Conservation (phyloP, 2,888 invertebrate species). For the Noctua fimbriata region DNA sequence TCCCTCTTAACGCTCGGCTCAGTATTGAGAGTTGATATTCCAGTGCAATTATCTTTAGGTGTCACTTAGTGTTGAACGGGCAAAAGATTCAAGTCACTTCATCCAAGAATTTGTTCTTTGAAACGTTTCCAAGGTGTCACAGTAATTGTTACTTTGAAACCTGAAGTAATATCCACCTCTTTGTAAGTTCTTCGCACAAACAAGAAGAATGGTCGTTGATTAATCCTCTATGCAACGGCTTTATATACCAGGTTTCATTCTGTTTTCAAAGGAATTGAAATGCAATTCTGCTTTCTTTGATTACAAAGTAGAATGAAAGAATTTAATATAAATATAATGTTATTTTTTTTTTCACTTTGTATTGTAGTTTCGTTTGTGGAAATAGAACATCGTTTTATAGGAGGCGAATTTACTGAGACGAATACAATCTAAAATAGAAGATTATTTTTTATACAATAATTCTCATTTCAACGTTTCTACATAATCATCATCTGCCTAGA, state of each 20-base stretch:
- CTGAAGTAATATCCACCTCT: conserved; percentile 39
- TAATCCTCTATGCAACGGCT: conserved; percentile 41
- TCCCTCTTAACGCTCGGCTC: neutral
- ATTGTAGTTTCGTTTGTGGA: conserved; percentile 18
- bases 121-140: conserved; percentile 19
- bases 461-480: neutral
- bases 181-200: conserved; percentile 47
- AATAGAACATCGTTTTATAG: neutral
- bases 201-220: conserved; percentile 41
- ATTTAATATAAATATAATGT: conserved; percentile 28
- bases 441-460: neutral
- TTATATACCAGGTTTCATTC: conserved; percentile 26
- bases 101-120: conserved; percentile 18
- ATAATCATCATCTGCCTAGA: neutral
- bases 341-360: neutral
- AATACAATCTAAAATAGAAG: neutral
- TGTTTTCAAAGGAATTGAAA: conserved; percentile 48
- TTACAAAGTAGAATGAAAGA: conserved; percentile 51
- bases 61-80: neutral
- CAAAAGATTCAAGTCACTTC: conserved; percentile 12
- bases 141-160: conserved; percentile 42
- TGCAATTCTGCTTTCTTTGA: conserved; percentile 55
- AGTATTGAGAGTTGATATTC: neutral
- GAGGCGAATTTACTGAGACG: neutral
- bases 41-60: neutral